Conservation (phyloP, 1,140 invertebrate species). For the Planococcus citri region DNA sequence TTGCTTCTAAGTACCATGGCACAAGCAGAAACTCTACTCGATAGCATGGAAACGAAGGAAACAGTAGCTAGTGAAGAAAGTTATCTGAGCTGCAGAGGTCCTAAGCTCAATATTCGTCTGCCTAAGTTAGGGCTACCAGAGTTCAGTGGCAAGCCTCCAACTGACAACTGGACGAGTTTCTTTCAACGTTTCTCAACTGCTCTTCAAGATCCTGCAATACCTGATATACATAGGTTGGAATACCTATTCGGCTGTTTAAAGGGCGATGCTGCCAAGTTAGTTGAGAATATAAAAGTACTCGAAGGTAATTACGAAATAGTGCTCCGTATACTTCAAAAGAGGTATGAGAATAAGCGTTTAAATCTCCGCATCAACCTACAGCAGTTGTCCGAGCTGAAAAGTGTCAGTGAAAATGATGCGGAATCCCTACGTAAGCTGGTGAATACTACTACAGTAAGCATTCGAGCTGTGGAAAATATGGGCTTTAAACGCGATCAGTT, state of each 20-base stretch:
- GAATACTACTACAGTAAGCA: not conserved
- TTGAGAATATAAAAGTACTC: not conserved
- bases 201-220: not conserved
- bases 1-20: no score
- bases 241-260: not conserved
- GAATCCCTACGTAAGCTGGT: not conserved
- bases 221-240: not conserved
- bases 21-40: no score
- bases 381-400: not conserved
- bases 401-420: not conserved
- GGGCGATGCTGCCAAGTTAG: not conserved
- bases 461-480: not conserved
- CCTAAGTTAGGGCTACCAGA: not conserved
- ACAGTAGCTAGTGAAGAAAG: no score
- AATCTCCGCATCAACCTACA: not conserved
- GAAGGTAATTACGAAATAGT: not conserved
- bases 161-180: not conserved
- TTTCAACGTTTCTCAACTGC: not conserved
- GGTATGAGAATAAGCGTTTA: not conserved
- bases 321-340: not conserved
- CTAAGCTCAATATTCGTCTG: not conserved
- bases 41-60: no score
- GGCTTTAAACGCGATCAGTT: not conserved
- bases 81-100: no score
- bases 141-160: not conserved